Evolutionary conservation across 2,797 vertebrate species (phyloP).

Genomic region (Cynopterus sphinx): DNA sequence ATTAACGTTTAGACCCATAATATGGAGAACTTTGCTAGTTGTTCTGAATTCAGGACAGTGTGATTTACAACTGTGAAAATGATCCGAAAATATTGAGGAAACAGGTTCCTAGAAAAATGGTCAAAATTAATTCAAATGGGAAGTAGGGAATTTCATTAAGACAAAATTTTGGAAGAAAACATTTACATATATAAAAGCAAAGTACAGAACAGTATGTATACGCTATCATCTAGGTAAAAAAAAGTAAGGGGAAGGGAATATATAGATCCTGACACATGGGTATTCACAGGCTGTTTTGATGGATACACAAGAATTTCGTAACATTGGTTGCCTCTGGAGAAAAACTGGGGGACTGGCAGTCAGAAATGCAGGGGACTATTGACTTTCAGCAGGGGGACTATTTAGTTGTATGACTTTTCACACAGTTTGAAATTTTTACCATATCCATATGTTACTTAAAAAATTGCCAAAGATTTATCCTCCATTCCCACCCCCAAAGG

Average conservation of each 20-base stretch:
- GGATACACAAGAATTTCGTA: background rate
- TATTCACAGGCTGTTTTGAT: background rate
- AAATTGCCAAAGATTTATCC: background rate
- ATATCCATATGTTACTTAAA: background rate
- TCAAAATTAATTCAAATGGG: constrained; percentile 28
- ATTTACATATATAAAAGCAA: background rate
- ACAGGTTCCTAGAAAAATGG: constrained; percentile 41
- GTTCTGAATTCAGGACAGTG: background rate
- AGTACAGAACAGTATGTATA: background rate
- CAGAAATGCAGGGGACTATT: background rate
- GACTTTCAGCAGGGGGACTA: background rate
- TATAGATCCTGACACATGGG: background rate
- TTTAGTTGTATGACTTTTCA: background rate
- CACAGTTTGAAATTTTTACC: background rate
- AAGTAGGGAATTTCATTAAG: background rate
- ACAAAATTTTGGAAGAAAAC: constrained; percentile 1
- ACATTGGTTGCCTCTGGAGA: background rate
- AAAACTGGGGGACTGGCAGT: background rate
- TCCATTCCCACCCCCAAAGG: background rate
- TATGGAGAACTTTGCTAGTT: background rate
- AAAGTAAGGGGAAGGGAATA: background rate
- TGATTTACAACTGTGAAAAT: background rate
- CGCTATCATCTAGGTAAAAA: background rate
- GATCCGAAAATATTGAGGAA: constrained; percentile 6
- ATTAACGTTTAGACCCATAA: background rate